Conservation (phyloP, 2,797 vertebrate genomes). For the Falco peregrinus region DNA sequence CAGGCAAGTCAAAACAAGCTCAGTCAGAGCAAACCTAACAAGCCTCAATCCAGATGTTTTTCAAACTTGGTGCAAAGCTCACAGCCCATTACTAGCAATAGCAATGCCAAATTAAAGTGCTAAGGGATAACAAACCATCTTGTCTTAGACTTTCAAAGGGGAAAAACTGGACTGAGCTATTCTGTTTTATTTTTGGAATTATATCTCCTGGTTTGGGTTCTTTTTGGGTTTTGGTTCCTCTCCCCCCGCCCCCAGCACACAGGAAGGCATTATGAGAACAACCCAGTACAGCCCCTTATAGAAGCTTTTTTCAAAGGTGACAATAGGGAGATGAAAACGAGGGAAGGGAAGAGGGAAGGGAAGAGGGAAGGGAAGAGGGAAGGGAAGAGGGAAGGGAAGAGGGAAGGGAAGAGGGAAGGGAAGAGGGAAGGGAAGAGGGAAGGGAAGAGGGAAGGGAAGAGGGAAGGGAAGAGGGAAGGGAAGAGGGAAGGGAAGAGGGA, state of each 20-base stretch:
- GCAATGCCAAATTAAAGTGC: background rate
- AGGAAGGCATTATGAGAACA: background rate
- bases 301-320: background rate
- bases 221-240: background rate
- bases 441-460: no score
- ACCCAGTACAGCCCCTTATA: background rate
- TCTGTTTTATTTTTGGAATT: background rate
- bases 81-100: accelerated
- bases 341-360: no score
- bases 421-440: no score
- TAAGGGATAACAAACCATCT: background rate
- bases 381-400: no score
- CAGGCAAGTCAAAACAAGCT: background rate
- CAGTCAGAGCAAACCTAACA: background rate
- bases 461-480: no score
- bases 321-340: background rate
- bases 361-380: no score
- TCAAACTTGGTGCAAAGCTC: background rate
- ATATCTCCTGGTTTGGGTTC: background rate
- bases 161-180: background rate
- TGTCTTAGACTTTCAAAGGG: background rate
- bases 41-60: background rate
- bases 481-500: no score
- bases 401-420: no score
- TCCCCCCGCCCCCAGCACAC: background rate